These are phyloP conservation scores for Halyomorpha halys DNA, from an alignment of 1,140 invertebrate genomes.

Conservation along the genomic window DNA sequence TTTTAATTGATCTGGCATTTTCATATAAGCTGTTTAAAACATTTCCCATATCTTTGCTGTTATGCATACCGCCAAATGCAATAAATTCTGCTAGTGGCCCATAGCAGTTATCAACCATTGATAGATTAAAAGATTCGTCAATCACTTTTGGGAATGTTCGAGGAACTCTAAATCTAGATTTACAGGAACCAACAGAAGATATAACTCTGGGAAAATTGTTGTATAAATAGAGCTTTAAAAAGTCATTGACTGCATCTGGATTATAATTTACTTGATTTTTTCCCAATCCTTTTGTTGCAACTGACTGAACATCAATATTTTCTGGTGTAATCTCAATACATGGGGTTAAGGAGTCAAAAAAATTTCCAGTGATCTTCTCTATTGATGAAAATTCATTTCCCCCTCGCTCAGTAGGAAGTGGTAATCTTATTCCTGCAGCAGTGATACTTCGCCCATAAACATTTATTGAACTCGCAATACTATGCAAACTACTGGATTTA, in stretches of 20 bases:
- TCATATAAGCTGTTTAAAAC: not conserved
- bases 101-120: not conserved
- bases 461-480: not conserved
- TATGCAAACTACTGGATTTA: not conserved
- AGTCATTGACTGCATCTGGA: not conserved
- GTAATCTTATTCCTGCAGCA: conserved; percentile 8
- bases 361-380: not conserved
- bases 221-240: conserved; percentile 4
- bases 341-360: conserved; percentile 16
- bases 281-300: conserved; percentile 7
- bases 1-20: not conserved
- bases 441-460: not conserved
- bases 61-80: conserved; percentile 1
- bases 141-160: conserved; percentile 17
- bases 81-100: conserved; percentile 9
- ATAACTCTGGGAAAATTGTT: not conserved
- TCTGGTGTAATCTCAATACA: not conserved
- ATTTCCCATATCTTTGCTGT: conserved; percentile 3
- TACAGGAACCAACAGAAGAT: not conserved
- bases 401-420: not conserved
- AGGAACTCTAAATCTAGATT: not conserved
- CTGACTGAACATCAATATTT: conserved; percentile 14
- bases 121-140: conserved; percentile 14
- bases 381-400: not conserved
- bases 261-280: not conserved